Conservation (phyloP, 2,113 vertebrate species). For the Hemiprocne comata region DNA sequence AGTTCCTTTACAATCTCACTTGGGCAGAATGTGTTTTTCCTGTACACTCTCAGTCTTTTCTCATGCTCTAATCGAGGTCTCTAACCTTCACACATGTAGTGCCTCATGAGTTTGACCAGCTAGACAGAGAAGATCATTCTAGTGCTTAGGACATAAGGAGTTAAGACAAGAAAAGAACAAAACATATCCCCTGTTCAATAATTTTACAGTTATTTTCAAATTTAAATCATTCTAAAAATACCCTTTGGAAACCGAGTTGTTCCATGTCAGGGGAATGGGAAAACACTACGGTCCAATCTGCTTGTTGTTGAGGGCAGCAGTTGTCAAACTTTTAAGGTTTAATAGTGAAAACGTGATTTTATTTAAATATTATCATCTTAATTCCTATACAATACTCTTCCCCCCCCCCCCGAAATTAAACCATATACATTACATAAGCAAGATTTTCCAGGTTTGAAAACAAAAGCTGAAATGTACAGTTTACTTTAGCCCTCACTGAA, state of each 20-base stretch:
- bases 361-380: slow-evolving; percentile 74
- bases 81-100: slow-evolving; percentile 28
- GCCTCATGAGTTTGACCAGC: slow-evolving; percentile 50
- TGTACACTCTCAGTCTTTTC: slow-evolving; percentile 46
- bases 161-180: slow-evolving; percentile 46
- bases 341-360: slow-evolving; percentile 68
- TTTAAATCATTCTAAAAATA: slow-evolving; percentile 29
- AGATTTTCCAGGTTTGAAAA: slow-evolving; percentile 71
- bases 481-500: slow-evolving; percentile 64
- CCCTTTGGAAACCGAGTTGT: slow-evolving; percentile 6
- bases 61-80: slow-evolving; percentile 43
- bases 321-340: slow-evolving; percentile 67
- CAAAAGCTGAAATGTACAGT: slow-evolving; percentile 65
- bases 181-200: slow-evolving; percentile 17
- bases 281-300: slow-evolving; percentile 11
- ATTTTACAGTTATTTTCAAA: slow-evolving; percentile 23
- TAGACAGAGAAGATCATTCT: slow-evolving; percentile 58
- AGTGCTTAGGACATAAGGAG: slow-evolving; percentile 28
- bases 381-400: slow-evolving; percentile 65
- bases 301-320: slow-evolving; percentile 58
- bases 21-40: slow-evolving; percentile 31
- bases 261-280: slow-evolving; percentile 27
- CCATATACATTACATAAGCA: slow-evolving; percentile 56
- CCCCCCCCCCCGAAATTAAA: slow-evolving; percentile 44
- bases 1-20: slow-evolving; percentile 18